These are phyloP conservation scores for Esox lucius DNA, from an alignment of 2,797 vertebrate species.

Conservation along the genomic window DNA sequence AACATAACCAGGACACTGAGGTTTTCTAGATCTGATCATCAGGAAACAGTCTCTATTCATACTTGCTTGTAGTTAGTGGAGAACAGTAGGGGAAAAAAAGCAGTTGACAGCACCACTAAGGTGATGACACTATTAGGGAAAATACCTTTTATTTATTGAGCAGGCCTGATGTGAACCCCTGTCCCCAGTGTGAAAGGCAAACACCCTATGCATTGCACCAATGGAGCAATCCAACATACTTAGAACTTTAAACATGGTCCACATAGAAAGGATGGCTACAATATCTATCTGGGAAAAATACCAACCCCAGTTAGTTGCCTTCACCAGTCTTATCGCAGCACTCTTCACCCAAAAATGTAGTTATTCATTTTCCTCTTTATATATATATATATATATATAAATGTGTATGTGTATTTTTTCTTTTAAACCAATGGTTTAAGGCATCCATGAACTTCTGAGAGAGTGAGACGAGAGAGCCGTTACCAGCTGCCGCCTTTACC, in stretches of 20 bases:
- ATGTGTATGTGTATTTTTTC: too few species aligned
- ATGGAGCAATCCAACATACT: too few species aligned
- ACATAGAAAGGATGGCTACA: too few species aligned
- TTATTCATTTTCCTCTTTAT: conserved; percentile 46
- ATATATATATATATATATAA: too few species aligned
- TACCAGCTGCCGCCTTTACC: conserved; percentile 61
- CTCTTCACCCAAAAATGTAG: conserved; percentile 56
- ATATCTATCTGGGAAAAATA: conserved; percentile 59
- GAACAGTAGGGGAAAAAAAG: conserved; percentile 44
- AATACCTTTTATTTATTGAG: conserved; percentile 57
- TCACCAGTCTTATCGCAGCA: conserved; percentile 52
- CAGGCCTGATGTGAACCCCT: too few species aligned
- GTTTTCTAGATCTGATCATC: not conserved
- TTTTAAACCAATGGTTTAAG: conserved; percentile 69
- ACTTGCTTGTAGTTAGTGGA: conserved; percentile 40
- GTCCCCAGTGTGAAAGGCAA: too few species aligned
- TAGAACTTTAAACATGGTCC: too few species aligned
- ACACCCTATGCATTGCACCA: too few species aligned
- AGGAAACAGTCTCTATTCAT: not conserved
- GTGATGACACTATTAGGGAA: conserved; percentile 71
- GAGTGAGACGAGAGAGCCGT: conserved; percentile 51
- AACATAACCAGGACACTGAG: not conserved
- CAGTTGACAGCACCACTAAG: conserved; percentile 54
- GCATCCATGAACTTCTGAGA: conserved; percentile 69
- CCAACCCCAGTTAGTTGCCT: conserved; percentile 28